These are phyloP conservation scores for Coptodon bakossiorum DNA, from an alignment of 2,113 vertebrate genomes.

Conservation along the genomic window DNA sequence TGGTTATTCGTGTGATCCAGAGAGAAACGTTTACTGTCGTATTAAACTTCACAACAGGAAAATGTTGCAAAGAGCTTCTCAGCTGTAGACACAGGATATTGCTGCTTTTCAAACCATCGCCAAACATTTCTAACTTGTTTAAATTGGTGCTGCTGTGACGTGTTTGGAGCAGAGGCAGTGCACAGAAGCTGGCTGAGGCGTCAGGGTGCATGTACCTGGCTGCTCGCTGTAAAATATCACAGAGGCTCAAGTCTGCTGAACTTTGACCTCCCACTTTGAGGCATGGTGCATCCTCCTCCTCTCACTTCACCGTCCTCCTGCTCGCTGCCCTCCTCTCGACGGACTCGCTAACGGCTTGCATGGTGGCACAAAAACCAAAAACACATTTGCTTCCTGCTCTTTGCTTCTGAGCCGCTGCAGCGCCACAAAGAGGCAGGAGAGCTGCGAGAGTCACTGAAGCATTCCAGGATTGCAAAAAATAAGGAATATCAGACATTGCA, in stretches of 20 bases:
- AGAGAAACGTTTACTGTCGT: background rate
- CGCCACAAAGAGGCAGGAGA: background rate
- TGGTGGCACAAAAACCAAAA: background rate
- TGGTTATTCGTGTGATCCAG: fast-evolving
- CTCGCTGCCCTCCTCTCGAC: background rate
- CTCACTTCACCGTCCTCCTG: background rate
- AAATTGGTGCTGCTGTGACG: background rate
- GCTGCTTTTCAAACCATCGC: background rate
- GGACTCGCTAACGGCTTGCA: background rate
- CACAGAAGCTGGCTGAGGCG: background rate
- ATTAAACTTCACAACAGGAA: background rate
- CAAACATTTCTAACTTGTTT: background rate
- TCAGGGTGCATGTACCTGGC: background rate
- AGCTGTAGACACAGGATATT: background rate
- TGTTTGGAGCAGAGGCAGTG: background rate
- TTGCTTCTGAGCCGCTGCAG: background rate
- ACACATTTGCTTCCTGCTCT: background rate
- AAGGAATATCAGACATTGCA: background rate
- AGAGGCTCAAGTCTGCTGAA: background rate
- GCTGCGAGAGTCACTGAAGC: background rate
- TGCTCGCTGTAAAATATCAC: background rate
- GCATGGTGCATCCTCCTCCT: background rate
- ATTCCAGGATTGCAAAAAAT: fast-evolving
- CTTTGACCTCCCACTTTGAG: background rate
- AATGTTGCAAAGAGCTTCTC: background rate